phyloP scores from a whole-genome alignment of 2,888 invertebrate species.

The Drosophila putrida region DNA sequence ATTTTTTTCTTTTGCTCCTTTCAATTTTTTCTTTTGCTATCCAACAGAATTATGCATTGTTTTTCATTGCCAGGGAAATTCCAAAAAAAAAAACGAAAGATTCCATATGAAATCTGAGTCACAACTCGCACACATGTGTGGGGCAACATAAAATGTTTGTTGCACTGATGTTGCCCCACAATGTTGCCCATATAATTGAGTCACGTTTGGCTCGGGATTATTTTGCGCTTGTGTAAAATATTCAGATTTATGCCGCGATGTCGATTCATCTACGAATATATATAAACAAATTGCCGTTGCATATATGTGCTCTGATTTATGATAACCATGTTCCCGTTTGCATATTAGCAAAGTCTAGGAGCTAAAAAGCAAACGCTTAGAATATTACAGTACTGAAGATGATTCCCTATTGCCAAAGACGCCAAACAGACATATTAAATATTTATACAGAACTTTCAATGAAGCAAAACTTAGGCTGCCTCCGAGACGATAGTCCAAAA shows the following conservation, averaged over 20 bases:
- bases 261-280: slow-evolving; percentile 22
- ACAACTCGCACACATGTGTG: slow-evolving; percentile 28
- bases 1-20: slow-evolving; percentile 26
- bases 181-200: slow-evolving; percentile 74
- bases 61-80: slow-evolving; percentile 22
- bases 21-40: slow-evolving; percentile 23
- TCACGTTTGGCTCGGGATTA: slow-evolving; percentile 76
- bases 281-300: slow-evolving; percentile 49
- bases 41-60: slow-evolving; percentile 72
- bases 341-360: slow-evolving; percentile 34
- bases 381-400: not conserved
- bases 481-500: not conserved
- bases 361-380: too few relatives aligned
- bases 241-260: slow-evolving; percentile 76
- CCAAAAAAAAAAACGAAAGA: slow-evolving; percentile 17
- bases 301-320: slow-evolving; percentile 65
- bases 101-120: slow-evolving; percentile 60
- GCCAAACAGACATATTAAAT: not conserved
- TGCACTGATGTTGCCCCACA: slow-evolving; percentile 12
- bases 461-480: not conserved
- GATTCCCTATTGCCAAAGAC: not conserved
- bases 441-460: not conserved
- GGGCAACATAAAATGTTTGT: slow-evolving; percentile 26
- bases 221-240: slow-evolving; percentile 56
- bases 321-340: slow-evolving; percentile 43